Conservation (phyloP, 2,797 vertebrate genomes). For the Otolemur crassicaudatus region DNA sequence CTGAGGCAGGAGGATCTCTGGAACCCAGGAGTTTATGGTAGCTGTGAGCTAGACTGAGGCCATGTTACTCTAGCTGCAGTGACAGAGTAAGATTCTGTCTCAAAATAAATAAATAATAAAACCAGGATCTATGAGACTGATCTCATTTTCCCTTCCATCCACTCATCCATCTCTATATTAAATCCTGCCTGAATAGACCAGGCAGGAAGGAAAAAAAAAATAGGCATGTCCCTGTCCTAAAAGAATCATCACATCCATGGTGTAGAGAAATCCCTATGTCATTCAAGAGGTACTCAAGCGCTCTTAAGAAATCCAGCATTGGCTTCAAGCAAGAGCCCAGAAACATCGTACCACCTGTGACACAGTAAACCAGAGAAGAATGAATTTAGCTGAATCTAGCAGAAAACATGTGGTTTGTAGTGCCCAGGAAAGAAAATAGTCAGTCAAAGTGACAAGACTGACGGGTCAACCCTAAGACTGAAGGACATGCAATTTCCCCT, state of each 20-base stretch:
- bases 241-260: background rate
- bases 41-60: no score
- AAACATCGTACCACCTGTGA: background rate
- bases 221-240: background rate
- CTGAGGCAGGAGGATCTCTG: no score
- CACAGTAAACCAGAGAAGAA: slow-evolving; percentile 1
- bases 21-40: no score
- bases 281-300: background rate
- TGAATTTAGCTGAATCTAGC: slow-evolving; percentile 59
- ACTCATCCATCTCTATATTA: background rate
- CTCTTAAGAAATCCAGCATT: slow-evolving; percentile 1
- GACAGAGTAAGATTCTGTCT: no score
- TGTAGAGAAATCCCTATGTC: slow-evolving; percentile 12
- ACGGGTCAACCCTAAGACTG: slow-evolving; percentile 27
- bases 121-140: background rate
- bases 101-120: background rate
- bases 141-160: background rate
- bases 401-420: slow-evolving; percentile 28
- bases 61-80: no score
- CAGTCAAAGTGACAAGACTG: slow-evolving; percentile 69
- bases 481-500: slow-evolving; percentile 64
- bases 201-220: background rate
- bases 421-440: slow-evolving; percentile 56
- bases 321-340: slow-evolving; percentile 26
- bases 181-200: background rate